A percentile compares a stretch with the other conserved stretches of the same genome.
These are phyloP conservation scores for Piaya cayana DNA, from an alignment of 2,113 vertebrate genomes.

Conservation along the genomic window DNA sequence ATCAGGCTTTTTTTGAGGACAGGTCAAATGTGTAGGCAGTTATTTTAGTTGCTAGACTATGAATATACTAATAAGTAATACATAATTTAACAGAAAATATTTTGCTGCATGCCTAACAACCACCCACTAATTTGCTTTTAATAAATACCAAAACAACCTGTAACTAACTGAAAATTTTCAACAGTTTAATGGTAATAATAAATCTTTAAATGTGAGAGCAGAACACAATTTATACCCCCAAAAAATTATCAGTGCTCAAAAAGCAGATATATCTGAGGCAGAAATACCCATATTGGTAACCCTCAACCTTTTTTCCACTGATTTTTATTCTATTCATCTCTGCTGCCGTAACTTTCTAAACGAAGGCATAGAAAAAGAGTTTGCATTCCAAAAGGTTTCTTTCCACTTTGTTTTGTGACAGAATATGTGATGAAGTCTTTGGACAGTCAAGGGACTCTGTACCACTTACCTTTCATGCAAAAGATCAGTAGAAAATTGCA, in stretches of 20 bases:
- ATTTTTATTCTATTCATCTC: neutral
- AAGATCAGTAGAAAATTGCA: neutral
- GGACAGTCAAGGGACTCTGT: neutral
- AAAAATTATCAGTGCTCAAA: neutral
- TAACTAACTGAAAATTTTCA: neutral
- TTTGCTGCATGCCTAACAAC: neutral
- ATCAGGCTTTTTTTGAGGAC: neutral
- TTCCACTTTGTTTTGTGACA: neutral
- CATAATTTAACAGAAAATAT: neutral
- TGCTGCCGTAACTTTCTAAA: neutral
- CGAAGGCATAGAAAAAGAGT: neutral
- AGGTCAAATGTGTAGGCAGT: neutral
- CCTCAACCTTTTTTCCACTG: neutral
- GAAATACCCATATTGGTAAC: neutral
- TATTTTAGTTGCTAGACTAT: neutral
- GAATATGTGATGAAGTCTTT: neutral
- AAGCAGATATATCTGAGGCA: neutral
- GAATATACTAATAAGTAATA: neutral
- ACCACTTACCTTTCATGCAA: neutral
- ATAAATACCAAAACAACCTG: neutral
- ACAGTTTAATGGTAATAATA: neutral
- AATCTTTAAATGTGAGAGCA: neutral
- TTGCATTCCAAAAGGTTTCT: rapidly evolving
- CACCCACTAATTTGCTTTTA: neutral
- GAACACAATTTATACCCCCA: neutral